Conservation (phyloP, 2,888 invertebrate genomes). For the Drepana falcataria region DNA sequence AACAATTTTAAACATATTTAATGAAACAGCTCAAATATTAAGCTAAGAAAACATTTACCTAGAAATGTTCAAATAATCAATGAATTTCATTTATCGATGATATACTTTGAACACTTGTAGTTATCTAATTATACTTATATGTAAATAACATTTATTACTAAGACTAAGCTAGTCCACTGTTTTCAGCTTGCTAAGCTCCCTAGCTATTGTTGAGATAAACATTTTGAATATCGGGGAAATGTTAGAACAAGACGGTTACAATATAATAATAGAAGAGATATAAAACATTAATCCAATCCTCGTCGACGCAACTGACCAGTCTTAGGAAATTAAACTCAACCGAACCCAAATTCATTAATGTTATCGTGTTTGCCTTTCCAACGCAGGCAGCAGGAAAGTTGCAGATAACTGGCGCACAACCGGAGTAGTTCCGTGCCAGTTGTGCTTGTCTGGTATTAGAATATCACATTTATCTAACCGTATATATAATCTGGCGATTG, state of each 20-base stretch:
- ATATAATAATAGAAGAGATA: slow-evolving; percentile 22
- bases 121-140: too few species aligned
- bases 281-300: slow-evolving; percentile 34
- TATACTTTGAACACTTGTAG: too few species aligned
- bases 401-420: slow-evolving; percentile 25
- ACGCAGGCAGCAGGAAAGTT: slow-evolving; percentile 36
- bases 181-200: too few species aligned
- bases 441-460: slow-evolving; percentile 1
- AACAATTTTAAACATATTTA: too few species aligned
- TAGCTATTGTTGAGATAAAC: too few species aligned
- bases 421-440: slow-evolving; percentile 12
- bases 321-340: slow-evolving; percentile 58
- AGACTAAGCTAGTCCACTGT: too few species aligned
- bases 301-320: slow-evolving; percentile 17
- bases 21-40: too few species aligned
- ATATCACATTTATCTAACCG: neutral
- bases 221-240: too few species aligned
- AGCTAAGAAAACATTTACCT: too few species aligned
- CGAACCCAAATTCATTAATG: slow-evolving; percentile 63
- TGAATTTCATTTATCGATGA: too few species aligned
- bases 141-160: too few species aligned
- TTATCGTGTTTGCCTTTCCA: slow-evolving; percentile 52
- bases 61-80: too few species aligned
- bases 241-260: slow-evolving; percentile 8
- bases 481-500: neutral